Conservation (phyloP, 2,888 invertebrate species). For the Hemicrepidius hirtus region DNA sequence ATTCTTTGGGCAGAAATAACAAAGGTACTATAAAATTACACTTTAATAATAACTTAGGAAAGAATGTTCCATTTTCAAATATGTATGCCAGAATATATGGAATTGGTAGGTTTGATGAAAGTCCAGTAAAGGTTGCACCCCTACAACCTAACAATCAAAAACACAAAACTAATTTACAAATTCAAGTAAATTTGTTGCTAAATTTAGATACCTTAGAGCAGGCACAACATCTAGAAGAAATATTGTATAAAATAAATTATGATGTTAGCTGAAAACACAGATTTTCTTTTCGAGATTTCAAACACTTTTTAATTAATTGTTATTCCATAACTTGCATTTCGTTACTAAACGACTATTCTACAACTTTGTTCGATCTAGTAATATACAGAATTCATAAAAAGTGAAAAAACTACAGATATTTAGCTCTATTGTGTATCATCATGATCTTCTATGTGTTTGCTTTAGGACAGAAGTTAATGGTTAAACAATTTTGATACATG, state of each 20-base stretch:
- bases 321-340: too few species aligned
- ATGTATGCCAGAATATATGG: slow-evolving; percentile 31
- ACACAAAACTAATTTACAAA: neutral
- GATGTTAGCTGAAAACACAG: neutral
- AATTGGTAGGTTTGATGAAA: slow-evolving; percentile 27
- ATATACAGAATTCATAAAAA: too few species aligned
- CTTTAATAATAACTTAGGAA: neutral
- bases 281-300: too few species aligned
- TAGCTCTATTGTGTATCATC: too few species aligned
- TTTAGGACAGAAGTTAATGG: too few species aligned
- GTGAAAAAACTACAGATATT: too few species aligned
- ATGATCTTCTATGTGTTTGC: too few species aligned
- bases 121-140: neutral
- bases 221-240: slow-evolving; percentile 20
- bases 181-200: slow-evolving; percentile 14
- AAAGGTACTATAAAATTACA: neutral
- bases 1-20: neutral
- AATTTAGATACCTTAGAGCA: slow-evolving; percentile 23
- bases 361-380: too few species aligned
- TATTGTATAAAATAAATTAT: slow-evolving; percentile 29
- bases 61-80: neutral
- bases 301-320: too few species aligned
- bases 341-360: too few species aligned
- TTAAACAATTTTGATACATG: too few species aligned
- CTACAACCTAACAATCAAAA: slow-evolving; percentile 4